Conservation (phyloP, 1,140 invertebrate species). For the Tetramorium alpestre region DNA sequence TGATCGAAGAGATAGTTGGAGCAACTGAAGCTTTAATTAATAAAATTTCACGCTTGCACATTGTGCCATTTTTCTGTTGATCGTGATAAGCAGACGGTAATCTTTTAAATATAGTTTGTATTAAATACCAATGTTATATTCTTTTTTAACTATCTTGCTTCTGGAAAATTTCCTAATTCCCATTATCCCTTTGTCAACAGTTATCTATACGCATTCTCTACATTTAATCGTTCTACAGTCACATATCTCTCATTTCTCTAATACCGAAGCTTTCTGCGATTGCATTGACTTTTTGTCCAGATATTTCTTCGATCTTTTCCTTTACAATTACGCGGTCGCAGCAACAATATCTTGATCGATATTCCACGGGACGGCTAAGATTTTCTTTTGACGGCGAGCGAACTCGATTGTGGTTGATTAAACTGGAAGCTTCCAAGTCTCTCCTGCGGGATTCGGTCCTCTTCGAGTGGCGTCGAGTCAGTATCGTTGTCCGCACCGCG, state of each 20-base stretch:
- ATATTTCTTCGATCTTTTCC: background rate
- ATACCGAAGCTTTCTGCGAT: background rate
- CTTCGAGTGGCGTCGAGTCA: conserved; percentile 31
- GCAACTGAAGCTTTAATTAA: background rate
- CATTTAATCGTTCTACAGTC: no score
- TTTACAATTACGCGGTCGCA: background rate
- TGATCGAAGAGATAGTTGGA: background rate
- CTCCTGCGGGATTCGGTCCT: conserved; percentile 10
- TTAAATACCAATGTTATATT: background rate
- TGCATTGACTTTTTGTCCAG: background rate
- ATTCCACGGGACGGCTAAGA: background rate
- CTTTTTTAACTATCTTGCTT: background rate
- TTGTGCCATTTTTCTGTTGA: background rate
- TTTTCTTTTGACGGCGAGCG: conserved; percentile 1
- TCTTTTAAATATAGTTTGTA: background rate
- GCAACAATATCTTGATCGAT: background rate
- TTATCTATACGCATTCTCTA: background rate
- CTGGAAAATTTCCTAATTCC: background rate
- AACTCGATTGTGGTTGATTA: conserved; percentile 35
- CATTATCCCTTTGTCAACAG: background rate
- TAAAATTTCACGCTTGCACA: background rate
- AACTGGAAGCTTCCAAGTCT: background rate
- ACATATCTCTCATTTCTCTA: background rate
- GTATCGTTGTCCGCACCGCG: conserved; percentile 45
- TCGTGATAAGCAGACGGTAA: background rate